These are phyloP conservation scores for Sebastes hopkinsi DNA, from an alignment of 2,797 vertebrate species.

Conservation along the genomic window DNA sequence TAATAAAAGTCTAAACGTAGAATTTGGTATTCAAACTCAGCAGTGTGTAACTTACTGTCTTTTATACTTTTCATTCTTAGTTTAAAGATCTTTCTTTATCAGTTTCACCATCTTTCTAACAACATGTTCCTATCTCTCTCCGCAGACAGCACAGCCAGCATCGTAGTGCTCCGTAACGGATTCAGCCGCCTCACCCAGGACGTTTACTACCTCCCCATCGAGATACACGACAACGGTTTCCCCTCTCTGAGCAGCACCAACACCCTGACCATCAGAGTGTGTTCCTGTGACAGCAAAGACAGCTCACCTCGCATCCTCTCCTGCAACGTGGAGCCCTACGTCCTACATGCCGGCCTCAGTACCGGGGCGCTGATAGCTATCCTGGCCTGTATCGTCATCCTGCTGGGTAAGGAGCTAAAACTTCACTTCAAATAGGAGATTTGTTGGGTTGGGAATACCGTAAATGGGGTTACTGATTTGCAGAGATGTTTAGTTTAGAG, in stretches of 20 bases:
- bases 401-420: conserved; percentile 85
- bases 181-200: conserved; percentile 94
- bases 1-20: neutral
- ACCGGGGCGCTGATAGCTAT: conserved; percentile 96
- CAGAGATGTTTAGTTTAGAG: neutral
- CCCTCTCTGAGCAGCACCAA: conserved; percentile 93
- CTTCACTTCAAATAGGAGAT: neutral
- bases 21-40: neutral
- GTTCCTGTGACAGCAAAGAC: conserved; percentile 89
- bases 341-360: conserved; percentile 92
- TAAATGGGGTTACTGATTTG: neutral
- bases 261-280: conserved; percentile 92
- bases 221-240: conserved; percentile 92
- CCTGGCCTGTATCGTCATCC: conserved; percentile 95
- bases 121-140: neutral
- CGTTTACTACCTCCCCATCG: conserved; percentile 90
- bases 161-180: conserved; percentile 89
- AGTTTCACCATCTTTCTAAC: neutral
- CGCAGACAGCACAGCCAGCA: conserved; percentile 91
- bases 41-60: neutral
- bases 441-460: too few relatives aligned
- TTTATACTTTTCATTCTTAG: neutral
- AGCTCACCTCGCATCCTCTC: too few relatives aligned
- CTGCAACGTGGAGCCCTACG: conserved; percentile 91
- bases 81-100: neutral